Base-by-base conservation (phyloP, 1,140 invertebrate genomes). In the Odontomachus brunneus region DNA sequence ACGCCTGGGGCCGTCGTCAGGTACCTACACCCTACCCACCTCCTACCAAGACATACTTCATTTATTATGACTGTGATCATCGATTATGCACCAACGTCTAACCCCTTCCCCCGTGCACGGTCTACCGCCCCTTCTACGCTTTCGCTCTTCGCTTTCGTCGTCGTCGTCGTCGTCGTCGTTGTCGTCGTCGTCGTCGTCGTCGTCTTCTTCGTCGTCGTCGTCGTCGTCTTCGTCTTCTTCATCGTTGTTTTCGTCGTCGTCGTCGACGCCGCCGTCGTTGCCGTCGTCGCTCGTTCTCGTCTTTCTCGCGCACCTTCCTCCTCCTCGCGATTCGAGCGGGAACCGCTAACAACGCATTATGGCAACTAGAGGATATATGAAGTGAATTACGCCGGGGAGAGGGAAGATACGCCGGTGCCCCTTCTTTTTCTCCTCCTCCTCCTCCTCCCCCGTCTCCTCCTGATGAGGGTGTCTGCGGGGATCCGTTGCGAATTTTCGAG, bases 51-150 rank as follows among this genome's bases (percentile, higher is more conserved):
- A 88, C 90, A 93, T 93, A 93, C 92, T 93, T 93, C 93, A 93
- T 93, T 93, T 93, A 93, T 94, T 94, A 93, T 93, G 92, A 93
- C 93, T 93, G 90, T 92, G 93, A 94, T 94, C 91, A 93, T 93
- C 92, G 93, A 94, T 94, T 94, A 93, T 93, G 91, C 91, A 91
- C 90, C 90, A 89, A 91, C 90, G 84, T 92, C 87, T 91, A 81
- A 84, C 82, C 82, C 67, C 69, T 75, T 49, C 72, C 66, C 59
- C 85, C 84, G 29, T 69, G 12, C 57, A 49, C 75, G 84, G 55
- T 62, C 59, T 87, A 72, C 74, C 65, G 88, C 84, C 84, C 84
- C 84, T 84, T 83, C 75, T 88, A 72, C 83, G 75, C 81, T 84
- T 83, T 81, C 84, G 59, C 14, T 69, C 74, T 66, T 55, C 63